These are phyloP conservation scores for Agrotis clavis DNA, from an alignment of 2,888 invertebrate genomes.

Conservation along the genomic window DNA sequence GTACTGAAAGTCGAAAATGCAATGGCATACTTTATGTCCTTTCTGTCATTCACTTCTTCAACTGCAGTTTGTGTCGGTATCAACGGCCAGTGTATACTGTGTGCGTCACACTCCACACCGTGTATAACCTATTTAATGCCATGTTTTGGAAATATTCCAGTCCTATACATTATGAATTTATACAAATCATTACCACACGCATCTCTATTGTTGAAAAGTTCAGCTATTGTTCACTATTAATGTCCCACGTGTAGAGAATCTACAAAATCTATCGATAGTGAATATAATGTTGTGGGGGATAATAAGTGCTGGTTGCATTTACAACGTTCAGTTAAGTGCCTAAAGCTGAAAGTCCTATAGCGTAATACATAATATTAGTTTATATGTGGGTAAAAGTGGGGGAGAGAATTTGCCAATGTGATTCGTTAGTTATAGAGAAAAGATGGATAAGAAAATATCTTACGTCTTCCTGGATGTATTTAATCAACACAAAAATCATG, in stretches of 20 bases:
- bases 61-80: too few species aligned
- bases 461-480: too few species aligned
- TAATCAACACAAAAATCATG: background rate
- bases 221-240: slow-evolving; percentile 15
- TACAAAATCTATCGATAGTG: background rate
- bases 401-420: background rate
- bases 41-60: background rate
- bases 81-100: too few species aligned
- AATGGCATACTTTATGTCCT: background rate
- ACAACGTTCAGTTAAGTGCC: background rate
- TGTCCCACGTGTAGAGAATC: background rate
- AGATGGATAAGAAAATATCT: too few species aligned
- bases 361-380: background rate
- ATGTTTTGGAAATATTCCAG: slow-evolving; percentile 51
- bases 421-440: background rate
- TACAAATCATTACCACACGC: slow-evolving; percentile 10
- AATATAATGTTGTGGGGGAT: background rate
- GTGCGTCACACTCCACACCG: background rate
- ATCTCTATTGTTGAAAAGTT: slow-evolving; percentile 14
- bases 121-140: background rate
- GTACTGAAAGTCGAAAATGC: background rate
- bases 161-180: slow-evolving; percentile 16
- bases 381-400: background rate
- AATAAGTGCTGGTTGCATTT: background rate
- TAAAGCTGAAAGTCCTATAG: background rate